Conservation (phyloP, 2,888 invertebrate species). For the Iphiclides podalirius region DNA sequence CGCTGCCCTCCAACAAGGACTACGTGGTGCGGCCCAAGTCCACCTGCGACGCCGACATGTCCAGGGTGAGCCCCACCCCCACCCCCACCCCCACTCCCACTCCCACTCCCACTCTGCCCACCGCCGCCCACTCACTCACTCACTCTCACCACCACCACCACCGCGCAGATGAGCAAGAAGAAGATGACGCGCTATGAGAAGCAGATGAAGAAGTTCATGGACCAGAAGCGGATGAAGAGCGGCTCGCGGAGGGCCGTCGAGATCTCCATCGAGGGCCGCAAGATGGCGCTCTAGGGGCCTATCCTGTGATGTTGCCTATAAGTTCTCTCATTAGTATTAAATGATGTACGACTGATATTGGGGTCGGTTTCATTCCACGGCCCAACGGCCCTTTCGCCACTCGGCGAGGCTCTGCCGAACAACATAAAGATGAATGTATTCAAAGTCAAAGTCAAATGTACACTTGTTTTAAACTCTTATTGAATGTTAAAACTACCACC, state of each 20-base stretch:
- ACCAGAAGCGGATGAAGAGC: constrained; percentile 89
- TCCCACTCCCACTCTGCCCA: no score
- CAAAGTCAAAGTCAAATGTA: no score
- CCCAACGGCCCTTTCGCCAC: no score
- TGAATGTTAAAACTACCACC: no score
- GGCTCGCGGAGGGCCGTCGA: constrained; percentile 92
- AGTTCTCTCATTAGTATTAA: constrained; percentile 6
- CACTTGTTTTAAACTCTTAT: no score
- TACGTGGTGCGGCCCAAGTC: constrained; percentile 97
- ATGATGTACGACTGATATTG: constrained; percentile 4
- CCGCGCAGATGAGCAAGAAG: constrained; percentile 88
- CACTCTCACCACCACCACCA: no score
- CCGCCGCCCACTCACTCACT: no score
- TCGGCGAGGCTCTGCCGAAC: no score
- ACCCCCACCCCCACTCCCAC: no score
- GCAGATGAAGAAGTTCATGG: constrained; percentile 94
- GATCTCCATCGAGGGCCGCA: constrained; percentile 97
- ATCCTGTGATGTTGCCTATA: background rate
- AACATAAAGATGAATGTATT: no score
- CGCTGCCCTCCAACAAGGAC: constrained; percentile 96
- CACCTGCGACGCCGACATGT: constrained; percentile 92
- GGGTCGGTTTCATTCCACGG: no score
- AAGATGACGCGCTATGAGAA: constrained; percentile 94
- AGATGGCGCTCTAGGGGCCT: constrained; percentile 90
- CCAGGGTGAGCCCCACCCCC: constrained; percentile 81